These are phyloP conservation scores for Coleophora flavipennella DNA, from an alignment of 2,888 invertebrate species.

Conservation along the genomic window DNA sequence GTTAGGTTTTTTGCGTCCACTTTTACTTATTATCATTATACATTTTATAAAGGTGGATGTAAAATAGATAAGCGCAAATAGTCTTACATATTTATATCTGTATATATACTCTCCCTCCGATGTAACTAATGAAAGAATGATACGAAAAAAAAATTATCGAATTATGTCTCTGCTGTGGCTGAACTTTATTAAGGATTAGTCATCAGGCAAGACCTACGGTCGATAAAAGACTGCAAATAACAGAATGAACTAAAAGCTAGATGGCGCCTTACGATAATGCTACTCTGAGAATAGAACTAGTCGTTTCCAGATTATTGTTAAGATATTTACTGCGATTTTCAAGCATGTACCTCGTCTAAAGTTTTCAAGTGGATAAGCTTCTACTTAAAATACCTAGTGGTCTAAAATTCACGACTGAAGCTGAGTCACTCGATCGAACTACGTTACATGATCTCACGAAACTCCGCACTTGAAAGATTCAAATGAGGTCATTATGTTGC, in stretches of 20 bases:
- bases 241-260: background rate
- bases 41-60: no score
- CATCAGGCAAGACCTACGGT: background rate
- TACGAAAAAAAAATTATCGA: background rate
- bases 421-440: no score
- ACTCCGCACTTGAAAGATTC: no score
- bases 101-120: background rate
- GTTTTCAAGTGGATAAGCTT: no score
- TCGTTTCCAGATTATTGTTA: background rate
- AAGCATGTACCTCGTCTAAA: background rate
- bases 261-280: background rate
- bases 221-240: background rate
- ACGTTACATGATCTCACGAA: no score
- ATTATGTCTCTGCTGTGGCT: background rate
- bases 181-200: background rate
- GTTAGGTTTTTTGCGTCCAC: no score
- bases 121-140: background rate
- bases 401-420: no score
- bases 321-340: background rate
- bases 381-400: no score
- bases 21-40: no score
- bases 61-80: no score
- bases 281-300: background rate
- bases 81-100: no score
- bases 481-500: no score